Evolutionary conservation across 2,113 vertebrate genomes (phyloP).

Genomic region (Cryptotis parvus): DNA sequence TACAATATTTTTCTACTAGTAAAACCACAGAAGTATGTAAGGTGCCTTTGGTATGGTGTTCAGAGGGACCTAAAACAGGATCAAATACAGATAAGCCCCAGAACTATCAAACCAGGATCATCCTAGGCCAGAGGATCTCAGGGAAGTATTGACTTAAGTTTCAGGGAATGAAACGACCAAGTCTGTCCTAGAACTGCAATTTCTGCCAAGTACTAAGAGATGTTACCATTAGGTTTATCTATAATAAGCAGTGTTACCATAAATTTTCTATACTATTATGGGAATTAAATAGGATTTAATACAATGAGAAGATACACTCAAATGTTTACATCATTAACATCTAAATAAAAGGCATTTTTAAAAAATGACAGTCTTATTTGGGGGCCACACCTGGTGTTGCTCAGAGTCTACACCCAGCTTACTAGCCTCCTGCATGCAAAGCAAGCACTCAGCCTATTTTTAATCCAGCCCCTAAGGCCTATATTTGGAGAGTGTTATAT

Average conservation of each 20-base stretch:
- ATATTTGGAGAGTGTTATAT: constrained; percentile 6
- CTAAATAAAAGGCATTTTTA: constrained; percentile 52
- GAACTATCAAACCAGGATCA: constrained; percentile 15
- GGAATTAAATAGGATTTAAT: background rate
- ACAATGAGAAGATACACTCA: constrained; percentile 36
- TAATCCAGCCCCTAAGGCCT: background rate
- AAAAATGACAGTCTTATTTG: too few species aligned
- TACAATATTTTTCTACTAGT: background rate
- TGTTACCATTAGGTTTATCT: background rate
- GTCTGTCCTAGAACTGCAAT: too few species aligned
- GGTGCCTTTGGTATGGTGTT: background rate
- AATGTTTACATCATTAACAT: constrained; percentile 40
- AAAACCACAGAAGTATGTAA: background rate
- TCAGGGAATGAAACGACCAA: too few species aligned
- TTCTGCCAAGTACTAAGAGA: background rate
- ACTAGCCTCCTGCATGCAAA: too few species aligned
- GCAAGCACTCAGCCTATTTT: too few species aligned
- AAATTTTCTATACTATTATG: background rate
- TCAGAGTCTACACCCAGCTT: too few species aligned
- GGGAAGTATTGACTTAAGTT: background rate
- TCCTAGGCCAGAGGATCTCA: background rate
- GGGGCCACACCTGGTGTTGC: too few species aligned
- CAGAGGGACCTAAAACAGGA: constrained; percentile 20
- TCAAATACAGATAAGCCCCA: constrained; percentile 1
- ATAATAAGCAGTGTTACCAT: background rate